Evolutionary conservation across 2,113 vertebrate species (phyloP), one percentile per base, ranked within the genome.

Genomic region (Pelecanoides urinatrix): DNA sequence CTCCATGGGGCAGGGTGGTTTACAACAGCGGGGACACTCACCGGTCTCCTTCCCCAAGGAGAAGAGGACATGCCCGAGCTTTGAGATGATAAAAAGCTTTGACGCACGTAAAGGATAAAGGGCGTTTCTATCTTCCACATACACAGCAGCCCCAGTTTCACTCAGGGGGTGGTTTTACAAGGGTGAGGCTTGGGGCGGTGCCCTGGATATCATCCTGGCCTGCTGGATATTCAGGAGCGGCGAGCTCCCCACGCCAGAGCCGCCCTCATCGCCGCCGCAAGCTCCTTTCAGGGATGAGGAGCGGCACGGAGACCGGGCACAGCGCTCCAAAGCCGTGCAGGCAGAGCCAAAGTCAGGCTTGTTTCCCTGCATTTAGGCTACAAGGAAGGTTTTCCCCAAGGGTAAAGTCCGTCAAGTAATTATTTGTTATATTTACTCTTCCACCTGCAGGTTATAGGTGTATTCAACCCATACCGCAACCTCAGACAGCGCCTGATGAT

Each of bases 291-390:
- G 22, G 42, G 32, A 19, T 3, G 13, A 45, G 47, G 38, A 66
- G 7, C 1, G 2, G 21, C 34, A 7, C 18, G 2, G 10, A 17
- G 52, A 29, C 0, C 0, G 2, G 29, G 11, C 5, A 22, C 5
- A 0, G 38, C 2, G 1, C 70, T 26, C 20, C 7, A 13, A 32
- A 49, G 49, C 22, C 9, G 8, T 9, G 1, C 38, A 3, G 47
- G 55, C 30, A 23, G 34, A 62, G 49, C 36, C 7, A 4, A 12
- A 10, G 9, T 4, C 25, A 4, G 67, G 80, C 27, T 13, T 2
- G 13, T 22, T 38, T 40, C 32, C 79, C 16, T 6, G 0, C 10
- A 1, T 2, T 32, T 8, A 9, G 9, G 44, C 67, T 21, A 8
- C 19, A 0, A 10, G 38, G 40, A 79, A 26, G 6, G 42, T 0